These are phyloP conservation scores for Onychomys arenicola DNA, from an alignment of 2,797 vertebrate species.

Conservation along the genomic window DNA sequence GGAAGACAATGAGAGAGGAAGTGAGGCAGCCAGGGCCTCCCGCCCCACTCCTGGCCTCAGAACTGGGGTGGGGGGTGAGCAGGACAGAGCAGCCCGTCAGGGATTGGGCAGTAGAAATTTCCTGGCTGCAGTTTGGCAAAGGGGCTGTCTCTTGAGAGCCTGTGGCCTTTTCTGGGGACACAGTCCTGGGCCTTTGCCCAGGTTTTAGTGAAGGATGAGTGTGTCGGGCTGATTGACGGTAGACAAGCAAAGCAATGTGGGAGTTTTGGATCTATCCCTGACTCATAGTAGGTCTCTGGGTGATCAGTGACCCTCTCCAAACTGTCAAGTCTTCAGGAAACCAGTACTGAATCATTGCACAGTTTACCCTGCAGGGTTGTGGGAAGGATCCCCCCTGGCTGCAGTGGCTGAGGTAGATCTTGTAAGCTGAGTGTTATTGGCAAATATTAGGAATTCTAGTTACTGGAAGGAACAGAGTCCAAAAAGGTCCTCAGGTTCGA, in stretches of 20 bases:
- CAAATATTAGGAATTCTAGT: not conserved
- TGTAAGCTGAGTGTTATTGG: not conserved
- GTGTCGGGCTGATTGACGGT: not conserved
- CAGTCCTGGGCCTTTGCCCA: constrained; percentile 71
- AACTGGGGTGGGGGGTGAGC: not conserved
- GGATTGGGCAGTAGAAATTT: constrained; percentile 70
- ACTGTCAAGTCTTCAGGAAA: not conserved
- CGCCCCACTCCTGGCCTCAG: constrained; percentile 62
- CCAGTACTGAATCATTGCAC: not conserved
- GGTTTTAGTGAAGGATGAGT: constrained; percentile 64
- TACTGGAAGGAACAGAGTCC: not conserved
- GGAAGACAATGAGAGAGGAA: constrained; percentile 80
- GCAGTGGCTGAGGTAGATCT: not conserved
- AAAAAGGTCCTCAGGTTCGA: constrained; percentile 19
- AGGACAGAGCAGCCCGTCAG: constrained; percentile 42
- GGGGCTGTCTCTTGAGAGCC: constrained; percentile 71
- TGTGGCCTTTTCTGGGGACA: constrained; percentile 79
- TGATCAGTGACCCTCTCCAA: not conserved
- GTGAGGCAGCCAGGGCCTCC: constrained; percentile 66
- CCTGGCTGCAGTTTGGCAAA: constrained; percentile 55
- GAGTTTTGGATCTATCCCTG: not conserved
- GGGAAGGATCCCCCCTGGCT: not conserved
- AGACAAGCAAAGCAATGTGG: not conserved
- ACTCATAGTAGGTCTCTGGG: not conserved
- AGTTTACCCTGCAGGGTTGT: not conserved